Evolutionary conservation across 1,140 invertebrate genomes (phyloP), one percentile per base, ranked within the genome.

Genomic region (roundworm (Caenorhabditis elegans)): DNA sequence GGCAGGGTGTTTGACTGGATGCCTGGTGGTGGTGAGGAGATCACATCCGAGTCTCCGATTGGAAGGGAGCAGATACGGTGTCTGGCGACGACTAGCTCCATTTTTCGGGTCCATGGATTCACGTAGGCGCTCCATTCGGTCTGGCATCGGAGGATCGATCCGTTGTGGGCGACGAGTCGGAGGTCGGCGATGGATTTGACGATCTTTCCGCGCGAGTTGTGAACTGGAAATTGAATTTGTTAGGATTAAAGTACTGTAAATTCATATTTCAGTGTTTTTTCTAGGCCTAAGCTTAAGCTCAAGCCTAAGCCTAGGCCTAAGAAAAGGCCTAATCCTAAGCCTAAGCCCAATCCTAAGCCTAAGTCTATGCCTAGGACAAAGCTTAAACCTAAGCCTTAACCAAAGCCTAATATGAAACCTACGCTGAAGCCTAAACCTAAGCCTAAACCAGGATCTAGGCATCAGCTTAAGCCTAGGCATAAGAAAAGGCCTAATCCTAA

Each of bases 91-190:
- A 97, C 93, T 91, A 96, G 96, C 88, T 97, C 96, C 76, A 97
- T 91, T 90, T 94, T 94, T 87, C 92, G 93, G 0, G 94, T 94
- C 95, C 95, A 97, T 0, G 96, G 95, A 92, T 97, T 97, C 36
- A 96, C 92, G 90, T 96, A 96, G 80, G 94, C 94, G 0, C 95
- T 95, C 95, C 95, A 97, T 90, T 96, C 95, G 0, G 95, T 96
- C 90, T 96, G 65, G 34, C 86, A 81, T 24, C 79, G 36, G 22
- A 86, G 75, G 6, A 86, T 34, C n/a, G 77, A 81, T 28, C 88
- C 88, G 53, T 86, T 85, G 78, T 87, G 82, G 8, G 88, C 83
- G 47, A 89, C 82, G 19, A 89, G 82, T 22, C 88, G 87, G 2
- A 89, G 77, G 10, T 79, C 49, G 26, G 76, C 79, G 1, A 83